phyloP scores from a whole-genome alignment of 2,113 vertebrate genomes.

The Elanus axillaris region DNA sequence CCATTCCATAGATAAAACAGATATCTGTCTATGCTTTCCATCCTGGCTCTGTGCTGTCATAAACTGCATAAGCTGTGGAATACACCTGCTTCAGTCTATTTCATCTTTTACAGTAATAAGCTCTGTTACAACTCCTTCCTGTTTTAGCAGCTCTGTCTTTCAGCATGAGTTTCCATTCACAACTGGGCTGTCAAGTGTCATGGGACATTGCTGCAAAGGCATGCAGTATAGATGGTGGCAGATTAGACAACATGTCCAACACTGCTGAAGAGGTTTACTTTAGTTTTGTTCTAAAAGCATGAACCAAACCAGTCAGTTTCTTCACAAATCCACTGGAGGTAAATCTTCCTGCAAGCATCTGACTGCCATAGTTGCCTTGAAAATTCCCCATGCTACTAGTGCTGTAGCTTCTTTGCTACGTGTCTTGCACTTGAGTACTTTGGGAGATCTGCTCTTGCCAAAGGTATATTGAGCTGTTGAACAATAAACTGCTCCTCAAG shows the following conservation, averaged over 20 bases:
- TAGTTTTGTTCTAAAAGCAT: not conserved
- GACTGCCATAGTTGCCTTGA: not conserved
- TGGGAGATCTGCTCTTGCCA: not conserved
- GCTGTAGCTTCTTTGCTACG: not conserved
- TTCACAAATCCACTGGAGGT: not conserved
- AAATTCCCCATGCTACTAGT: not conserved
- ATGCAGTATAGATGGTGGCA: not conserved
- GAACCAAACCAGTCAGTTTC: not conserved
- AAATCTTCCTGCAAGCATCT: not conserved
- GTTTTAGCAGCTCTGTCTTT: not conserved
- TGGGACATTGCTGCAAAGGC: not conserved
- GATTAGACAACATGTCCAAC: not conserved
- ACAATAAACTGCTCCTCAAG: not conserved
- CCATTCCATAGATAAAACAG: not conserved
- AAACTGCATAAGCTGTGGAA: not conserved
- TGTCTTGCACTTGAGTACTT: not conserved
- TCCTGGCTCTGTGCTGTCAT: not conserved
- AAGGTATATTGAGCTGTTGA: not conserved
- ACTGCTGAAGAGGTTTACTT: not conserved
- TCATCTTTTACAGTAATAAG: not conserved
- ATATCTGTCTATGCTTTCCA: not conserved
- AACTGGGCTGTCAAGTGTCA: not conserved
- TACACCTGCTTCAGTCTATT: not conserved
- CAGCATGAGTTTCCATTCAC: not conserved
- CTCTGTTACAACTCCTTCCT: not conserved